phyloP scores from a whole-genome alignment of 2,888 invertebrate species.

The Aporophyla lueneburgensis region DNA sequence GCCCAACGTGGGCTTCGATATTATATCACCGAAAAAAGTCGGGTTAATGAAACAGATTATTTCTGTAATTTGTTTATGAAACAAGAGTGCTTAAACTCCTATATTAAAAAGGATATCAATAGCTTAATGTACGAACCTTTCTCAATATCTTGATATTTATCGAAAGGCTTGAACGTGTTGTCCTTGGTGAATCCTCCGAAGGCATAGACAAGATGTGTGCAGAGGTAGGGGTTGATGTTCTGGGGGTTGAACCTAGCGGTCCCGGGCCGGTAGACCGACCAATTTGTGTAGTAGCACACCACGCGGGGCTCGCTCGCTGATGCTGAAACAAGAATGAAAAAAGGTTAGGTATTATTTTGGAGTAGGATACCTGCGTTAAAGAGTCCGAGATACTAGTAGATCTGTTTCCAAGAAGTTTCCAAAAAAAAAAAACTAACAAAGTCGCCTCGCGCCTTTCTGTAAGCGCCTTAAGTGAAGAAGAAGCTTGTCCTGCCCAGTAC shows the following conservation, averaged over 20 bases:
- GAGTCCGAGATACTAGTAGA: too few species aligned
- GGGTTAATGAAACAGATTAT: too few species aligned
- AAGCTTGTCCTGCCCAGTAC: too few species aligned
- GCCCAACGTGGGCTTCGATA: conserved; percentile 15
- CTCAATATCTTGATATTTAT: conserved; percentile 98
- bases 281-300: conserved; percentile 98
- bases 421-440: too few species aligned
- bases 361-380: too few species aligned
- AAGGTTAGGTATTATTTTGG: background rate
- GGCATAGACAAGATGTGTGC: conserved; percentile 98
- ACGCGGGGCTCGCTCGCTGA: conserved; percentile 92
- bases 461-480: too few species aligned
- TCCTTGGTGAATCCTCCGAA: conserved; percentile 98
- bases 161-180: conserved; percentile 97
- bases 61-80: background rate
- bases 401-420: too few species aligned
- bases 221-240: conserved; percentile 98
- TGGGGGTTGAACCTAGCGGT: conserved; percentile 97
- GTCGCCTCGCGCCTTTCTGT: too few species aligned
- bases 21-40: too few species aligned
- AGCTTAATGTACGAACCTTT: conserved; percentile 92
- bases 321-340: conserved; percentile 71
- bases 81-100: background rate
- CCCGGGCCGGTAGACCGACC: conserved; percentile 97
- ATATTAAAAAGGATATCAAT: background rate